Conservation (phyloP, 2,888 invertebrate genomes). For the Chrysomela aeneicollis region DNA sequence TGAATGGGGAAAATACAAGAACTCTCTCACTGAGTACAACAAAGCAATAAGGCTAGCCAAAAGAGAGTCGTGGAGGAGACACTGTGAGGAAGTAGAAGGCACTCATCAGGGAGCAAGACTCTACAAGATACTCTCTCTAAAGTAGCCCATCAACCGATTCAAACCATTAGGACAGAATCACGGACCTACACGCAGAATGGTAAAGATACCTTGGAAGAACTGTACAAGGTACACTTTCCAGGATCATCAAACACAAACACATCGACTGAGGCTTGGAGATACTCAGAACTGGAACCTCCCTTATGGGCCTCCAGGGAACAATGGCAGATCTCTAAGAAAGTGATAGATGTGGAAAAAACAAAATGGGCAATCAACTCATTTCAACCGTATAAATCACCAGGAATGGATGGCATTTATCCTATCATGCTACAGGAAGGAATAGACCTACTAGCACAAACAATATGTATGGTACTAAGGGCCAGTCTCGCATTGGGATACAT, state of each 20-base stretch:
- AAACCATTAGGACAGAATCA: background rate
- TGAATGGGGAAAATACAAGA: conserved; percentile 2
- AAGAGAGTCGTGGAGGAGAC: conserved; percentile 18
- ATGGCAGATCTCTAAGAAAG: background rate
- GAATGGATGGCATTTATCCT: background rate
- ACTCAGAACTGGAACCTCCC: conserved; percentile 1
- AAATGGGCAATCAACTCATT: background rate
- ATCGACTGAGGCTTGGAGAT: background rate
- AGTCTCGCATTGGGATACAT: background rate
- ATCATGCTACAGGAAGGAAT: conserved; percentile 1
- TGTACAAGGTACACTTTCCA: background rate
- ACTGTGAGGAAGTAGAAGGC: conserved; percentile 16
- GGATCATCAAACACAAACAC: background rate
- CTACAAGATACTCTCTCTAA: too few species aligned
- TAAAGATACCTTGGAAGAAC: background rate
- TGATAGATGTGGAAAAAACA: background rate
- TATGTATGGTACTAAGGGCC: background rate
- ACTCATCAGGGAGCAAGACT: background rate
- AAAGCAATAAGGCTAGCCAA: conserved; percentile 9
- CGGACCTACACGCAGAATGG: background rate
- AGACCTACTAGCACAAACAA: background rate
- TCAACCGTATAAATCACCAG: background rate
- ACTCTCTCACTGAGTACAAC: conserved; percentile 11
- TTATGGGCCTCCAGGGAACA: background rate
- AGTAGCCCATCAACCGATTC: background rate